Evolutionary conservation across 2,888 invertebrate genomes (phyloP), one percentile per base, ranked within the genome.

Genomic region (Leptogaster cylindrica): DNA sequence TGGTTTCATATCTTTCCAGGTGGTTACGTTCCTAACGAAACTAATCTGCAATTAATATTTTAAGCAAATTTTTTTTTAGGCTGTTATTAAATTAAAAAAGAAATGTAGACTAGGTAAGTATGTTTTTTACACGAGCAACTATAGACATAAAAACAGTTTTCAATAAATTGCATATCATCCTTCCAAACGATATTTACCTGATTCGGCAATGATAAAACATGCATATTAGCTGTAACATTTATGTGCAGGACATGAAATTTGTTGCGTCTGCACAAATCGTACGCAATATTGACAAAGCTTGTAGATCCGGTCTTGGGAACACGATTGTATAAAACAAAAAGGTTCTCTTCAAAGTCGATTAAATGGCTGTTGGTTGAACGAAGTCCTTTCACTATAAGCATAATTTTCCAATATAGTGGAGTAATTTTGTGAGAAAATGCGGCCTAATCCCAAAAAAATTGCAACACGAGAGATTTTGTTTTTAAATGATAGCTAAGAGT

Each of bases 281-380:
- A 93, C 1, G 91, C 91, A 67, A 93, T 87, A 71, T 93, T 93
- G 69, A 93, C 94, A 78, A 97, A 95, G 82, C 95, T 95, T 6
- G 97, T 97, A 16, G 97, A 97, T 12, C 94, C 97, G 28, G 97
- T 97, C 83, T 97, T 97, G 6, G 97, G 97, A 67, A 97, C 95
- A 75, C 97, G 87, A 81, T 97, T 97, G 81, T 97, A 97, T 74
- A 97, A 90, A 70, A 97, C 86, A 52, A 96, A 87, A 71, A 90
- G 77, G 76, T 91, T 87, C 76, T 91, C 88, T 66, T 85, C 85
- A 73, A 81, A 82, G 16, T 65, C 68, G 64, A 27, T 44, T 6
- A 52, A 25, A 5, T 25, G 41, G 14, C 48, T 50, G 39, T 16
- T 46, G 1, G 23, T 8, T 14, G 65, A 55, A 3, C 23, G 33